Conservation (phyloP, 2,888 invertebrate genomes). For the Nymphalis polychloros region DNA sequence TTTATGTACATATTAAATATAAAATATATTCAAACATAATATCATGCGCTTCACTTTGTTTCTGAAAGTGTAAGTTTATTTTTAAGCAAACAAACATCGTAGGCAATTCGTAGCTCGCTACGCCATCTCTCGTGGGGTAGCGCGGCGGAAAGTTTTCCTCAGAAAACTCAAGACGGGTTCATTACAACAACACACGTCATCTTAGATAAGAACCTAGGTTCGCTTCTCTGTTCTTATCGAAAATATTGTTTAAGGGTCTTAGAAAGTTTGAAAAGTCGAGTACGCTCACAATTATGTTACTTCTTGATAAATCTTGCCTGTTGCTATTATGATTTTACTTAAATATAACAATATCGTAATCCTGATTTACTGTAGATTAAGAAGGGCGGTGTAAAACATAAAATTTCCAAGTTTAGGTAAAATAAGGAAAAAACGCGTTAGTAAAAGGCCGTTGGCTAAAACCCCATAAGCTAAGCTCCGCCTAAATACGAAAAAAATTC, state of each 20-base stretch:
- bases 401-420: conserved; percentile 40
- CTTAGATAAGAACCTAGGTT: conserved; percentile 27
- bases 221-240: conserved; percentile 1
- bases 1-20: too few species aligned
- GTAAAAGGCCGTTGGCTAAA: conserved; percentile 66
- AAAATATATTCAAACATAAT: too few species aligned
- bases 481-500: conserved; percentile 70
- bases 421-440: conserved; percentile 59
- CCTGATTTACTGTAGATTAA: conserved; percentile 5
- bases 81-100: conserved; percentile 14
- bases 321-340: background rate
- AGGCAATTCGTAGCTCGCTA: conserved; percentile 38
- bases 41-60: background rate
- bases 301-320: too few species aligned
- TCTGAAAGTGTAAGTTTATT: background rate
- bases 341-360: background rate
- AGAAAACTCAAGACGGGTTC: conserved; percentile 6
- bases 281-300: background rate
- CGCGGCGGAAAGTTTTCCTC: conserved; percentile 34
- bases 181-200: background rate
- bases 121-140: conserved; percentile 78
- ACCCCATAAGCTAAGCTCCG: conserved; percentile 75
- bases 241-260: background rate
- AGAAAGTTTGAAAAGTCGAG: background rate
- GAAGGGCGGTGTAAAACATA: conserved; percentile 3